Base-by-base conservation (phyloP, 1,140 invertebrate species). In the Antheraea mylitta region DNA sequence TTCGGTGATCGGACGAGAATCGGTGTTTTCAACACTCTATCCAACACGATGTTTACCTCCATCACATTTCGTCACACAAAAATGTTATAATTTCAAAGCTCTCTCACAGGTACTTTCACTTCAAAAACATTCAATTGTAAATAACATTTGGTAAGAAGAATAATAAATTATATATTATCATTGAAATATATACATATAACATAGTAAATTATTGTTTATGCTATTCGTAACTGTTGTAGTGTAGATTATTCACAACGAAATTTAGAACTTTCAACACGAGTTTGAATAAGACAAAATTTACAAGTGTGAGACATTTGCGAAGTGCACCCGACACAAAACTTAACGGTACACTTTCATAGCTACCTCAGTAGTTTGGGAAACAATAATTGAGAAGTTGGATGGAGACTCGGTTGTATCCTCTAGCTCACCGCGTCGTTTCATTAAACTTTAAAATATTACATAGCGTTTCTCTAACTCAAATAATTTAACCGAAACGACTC, bases 371-470 rank as follows among this genome's bases (percentile, higher is more conserved):
- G 72, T 77, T 79, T 45, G 60, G 58, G 64, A 71, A 82, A 82
- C 80, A 82, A 79, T 78, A 72, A 73, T 66, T 66, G 42, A 16
- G 66, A 82, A 77, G 78, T 78, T 80, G 76, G 74, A 69, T 62
- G 18, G 58, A 9, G 59, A 64, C 19, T 30, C n/a, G 19, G 58
- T 62, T 63, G 22, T 64, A 60, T 62, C 22, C 4, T 2, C 22
- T 30, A 30, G 4, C 22, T 68, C 66, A 45, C 53, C 58, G 60
- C 22, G n/a, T 38, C 58, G 64, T 64, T 66, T 71, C 68, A 71
- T 72, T 76, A 64, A 22, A 10, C 8, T 18, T 22, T 58, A 42
- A 42, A 42, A 16, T n/a, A 53, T 53, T 53, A n/a, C 10, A 53
- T 13, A 53, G 13, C 45, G 13, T 53, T 53, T n/a, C 16, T 6